Percentiles rank a stretch among this genome's conserved stretches.
Evolutionary conservation across 2,888 invertebrate species (phyloP).

Genomic region (Orchesella flavescens): DNA sequence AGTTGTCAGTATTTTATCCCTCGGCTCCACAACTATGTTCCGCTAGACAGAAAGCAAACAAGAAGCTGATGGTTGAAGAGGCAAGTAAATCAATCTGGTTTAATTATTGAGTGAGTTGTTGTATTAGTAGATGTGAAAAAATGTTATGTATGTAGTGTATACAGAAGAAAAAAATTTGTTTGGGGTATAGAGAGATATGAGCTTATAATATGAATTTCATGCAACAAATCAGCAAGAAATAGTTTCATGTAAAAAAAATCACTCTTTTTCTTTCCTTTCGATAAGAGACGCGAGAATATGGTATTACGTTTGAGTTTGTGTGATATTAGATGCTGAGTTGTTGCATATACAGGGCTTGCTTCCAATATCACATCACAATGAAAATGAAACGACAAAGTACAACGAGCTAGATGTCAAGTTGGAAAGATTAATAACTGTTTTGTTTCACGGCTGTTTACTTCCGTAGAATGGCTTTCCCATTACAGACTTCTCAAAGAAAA

Average conservation of each 20-base stretch:
- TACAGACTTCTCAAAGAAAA: slow-evolving; percentile 3
- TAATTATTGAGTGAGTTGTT: slow-evolving; percentile 68
- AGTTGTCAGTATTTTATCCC: slow-evolving; percentile 66
- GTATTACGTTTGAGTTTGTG: slow-evolving; percentile 19
- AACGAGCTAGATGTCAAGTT: slow-evolving; percentile 67
- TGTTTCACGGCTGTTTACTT: slow-evolving; percentile 68
- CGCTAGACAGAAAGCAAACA: slow-evolving; percentile 66
- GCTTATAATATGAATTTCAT: slow-evolving; percentile 38
- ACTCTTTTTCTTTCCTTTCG: slow-evolving; percentile 20
- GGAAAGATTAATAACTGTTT: slow-evolving; percentile 72
- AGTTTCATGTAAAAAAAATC: slow-evolving; percentile 26
- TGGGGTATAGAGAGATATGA: slow-evolving; percentile 17
- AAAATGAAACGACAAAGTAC: slow-evolving; percentile 63
- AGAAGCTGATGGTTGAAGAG: slow-evolving; percentile 65
- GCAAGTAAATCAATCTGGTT: slow-evolving; percentile 69
- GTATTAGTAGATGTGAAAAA: slow-evolving; percentile 48
- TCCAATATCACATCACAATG: slow-evolving; percentile 56
- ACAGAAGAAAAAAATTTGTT: slow-evolving; percentile 33
- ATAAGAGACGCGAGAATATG: slow-evolving; percentile 29
- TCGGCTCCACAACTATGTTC: slow-evolving; percentile 66
- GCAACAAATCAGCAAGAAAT: slow-evolving; percentile 49
- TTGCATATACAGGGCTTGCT: not conserved
- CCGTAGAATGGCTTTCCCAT: slow-evolving; percentile 56
- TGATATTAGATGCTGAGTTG: too few species aligned
- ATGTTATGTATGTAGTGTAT: slow-evolving; percentile 17